A percentile compares a stretch with the other conserved stretches of the same genome.
phyloP scores from a whole-genome alignment of 2,888 invertebrate genomes.

The Glomeris marginata region DNA sequence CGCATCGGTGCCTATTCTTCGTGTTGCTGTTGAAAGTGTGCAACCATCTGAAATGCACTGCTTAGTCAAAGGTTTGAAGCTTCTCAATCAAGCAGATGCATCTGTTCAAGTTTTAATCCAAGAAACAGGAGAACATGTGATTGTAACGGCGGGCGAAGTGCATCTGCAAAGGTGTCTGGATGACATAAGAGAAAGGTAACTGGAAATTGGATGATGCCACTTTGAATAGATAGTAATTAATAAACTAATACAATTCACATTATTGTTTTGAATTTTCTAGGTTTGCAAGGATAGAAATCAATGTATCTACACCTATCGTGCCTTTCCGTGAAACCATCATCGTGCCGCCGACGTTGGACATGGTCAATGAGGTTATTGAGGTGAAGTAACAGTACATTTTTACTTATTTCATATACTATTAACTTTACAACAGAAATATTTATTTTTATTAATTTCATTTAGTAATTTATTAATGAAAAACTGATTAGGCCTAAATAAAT shows the following conservation, averaged over 20 bases:
- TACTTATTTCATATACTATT: no score
- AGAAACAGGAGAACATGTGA: slow-evolving; percentile 86
- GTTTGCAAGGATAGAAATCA: slow-evolving; percentile 73
- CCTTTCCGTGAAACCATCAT: slow-evolving; percentile 90
- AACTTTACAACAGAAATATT: no score
- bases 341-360: slow-evolving; percentile 58
- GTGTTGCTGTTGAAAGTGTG: slow-evolving; percentile 82
- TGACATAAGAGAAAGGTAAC: slow-evolving; percentile 54
- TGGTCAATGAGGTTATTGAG: slow-evolving; percentile 64
- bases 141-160: slow-evolving; percentile 91
- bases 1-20: slow-evolving; percentile 66
- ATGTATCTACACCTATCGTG: slow-evolving; percentile 88
- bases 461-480: no score
- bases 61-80: slow-evolving; percentile 47
- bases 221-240: not conserved
- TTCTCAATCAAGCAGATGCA: slow-evolving; percentile 87
- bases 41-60: slow-evolving; percentile 50
- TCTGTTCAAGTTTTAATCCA: slow-evolving; percentile 80
- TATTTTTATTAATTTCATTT: no score
- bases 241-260: not conserved
- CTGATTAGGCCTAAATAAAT: no score
- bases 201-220: not conserved
- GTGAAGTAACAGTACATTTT: no score
- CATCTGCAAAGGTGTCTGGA: slow-evolving; percentile 91
- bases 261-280: slow-evolving; percentile 27